Base-by-base conservation (phyloP, 2,113 vertebrate species). In the Narcine bancroftii region DNA sequence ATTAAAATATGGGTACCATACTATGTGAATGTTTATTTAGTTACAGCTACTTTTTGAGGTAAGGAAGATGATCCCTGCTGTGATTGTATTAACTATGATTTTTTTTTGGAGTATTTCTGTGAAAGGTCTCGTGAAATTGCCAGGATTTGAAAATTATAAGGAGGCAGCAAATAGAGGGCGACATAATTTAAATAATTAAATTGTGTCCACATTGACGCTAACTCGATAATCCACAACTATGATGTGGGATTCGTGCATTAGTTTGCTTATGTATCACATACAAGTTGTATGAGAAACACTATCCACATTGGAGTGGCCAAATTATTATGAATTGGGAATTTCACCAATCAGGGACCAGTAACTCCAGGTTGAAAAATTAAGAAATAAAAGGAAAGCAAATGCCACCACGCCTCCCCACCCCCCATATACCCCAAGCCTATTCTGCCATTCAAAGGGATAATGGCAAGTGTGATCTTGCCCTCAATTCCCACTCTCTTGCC, bases 141-240 rank as follows among this genome's bases (percentile, higher is more conserved):
- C 81, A 87, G 53, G 56, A 85, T 60, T 87, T 63, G 81, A 33
- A n/a, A 87, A 87, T 87, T 87, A 60, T 53, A 87, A 87, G n/a
- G 53, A 60, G 81, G 81, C 81, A 87, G 53, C 36, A 11, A 33
- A 60, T 60, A 60, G 53, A 87, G 53, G 36, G 53, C 33, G 60
- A 9, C 53, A 60, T 39, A 19, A 60, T 87, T 60, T 60, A 60
- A 33, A 87, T 60, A 87, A 87, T 87, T 87, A 87, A 87, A 87
- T 60, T 87, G 81, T 36, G 81, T 60, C 36, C 81, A 60, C n/a
- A 19, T 60, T 36, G 29, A 87, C 50, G 19, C 15, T 60, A 60
- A n/a, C n/a, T 15, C n/a, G 15, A 39, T 10, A 39, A 3, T 19
- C 6, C 9, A 36, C 81, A 87, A 60, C 60, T 36, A 87, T 87